Evolutionary conservation across 2,113 vertebrate genomes (phyloP), one percentile per base, ranked within the genome.

Genomic region (Micronycteris hirsuta): DNA sequence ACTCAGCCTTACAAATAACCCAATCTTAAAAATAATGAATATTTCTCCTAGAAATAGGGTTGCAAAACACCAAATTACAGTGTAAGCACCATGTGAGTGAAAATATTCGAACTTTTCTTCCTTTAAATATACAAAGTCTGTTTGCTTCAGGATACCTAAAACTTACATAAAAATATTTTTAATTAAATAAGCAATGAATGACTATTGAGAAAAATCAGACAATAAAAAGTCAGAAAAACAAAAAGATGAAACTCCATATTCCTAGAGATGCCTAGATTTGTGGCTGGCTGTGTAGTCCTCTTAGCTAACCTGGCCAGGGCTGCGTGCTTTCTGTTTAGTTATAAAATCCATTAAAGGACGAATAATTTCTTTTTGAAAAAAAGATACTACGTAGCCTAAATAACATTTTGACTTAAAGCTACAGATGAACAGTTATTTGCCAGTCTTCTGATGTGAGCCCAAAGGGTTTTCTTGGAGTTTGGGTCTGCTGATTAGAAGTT

Each of bases 61-160:
- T 9, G 3, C 26, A 91, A 76, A 92, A 91, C 8, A 9, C 94
- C 90, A 80, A 93, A 47, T 49, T 74, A 26, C 43, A 67, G 41
- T 41, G 36, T 89, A 67, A 89, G 58, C n/a, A 54, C 38, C n/a
- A 41, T 14, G 4, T 74, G 33, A 81, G 26, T 36, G 20, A 91
- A 95, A 93, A 76, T 81, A 89, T 68, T 84, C 86, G 49, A 80
- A 5, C 5, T 85, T 81, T 45, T 89, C 71, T 95, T 63, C n/a
- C 47, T 49, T 67, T 93, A 94, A n/a, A 91, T 56, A 47, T n/a
- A 20, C 24, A 70, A 76, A 86, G 14, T 2, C n/a, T 94, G 5
- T 52, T 89, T 89, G 26, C 36, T 78, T 45, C 15, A 65, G 28
- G 49, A 87, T 77, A 49, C 41, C 36, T 88, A 47, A 91, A 73